Evolutionary conservation across 2,113 vertebrate genomes (phyloP).

Genomic region (Sander vitreus): DNA sequence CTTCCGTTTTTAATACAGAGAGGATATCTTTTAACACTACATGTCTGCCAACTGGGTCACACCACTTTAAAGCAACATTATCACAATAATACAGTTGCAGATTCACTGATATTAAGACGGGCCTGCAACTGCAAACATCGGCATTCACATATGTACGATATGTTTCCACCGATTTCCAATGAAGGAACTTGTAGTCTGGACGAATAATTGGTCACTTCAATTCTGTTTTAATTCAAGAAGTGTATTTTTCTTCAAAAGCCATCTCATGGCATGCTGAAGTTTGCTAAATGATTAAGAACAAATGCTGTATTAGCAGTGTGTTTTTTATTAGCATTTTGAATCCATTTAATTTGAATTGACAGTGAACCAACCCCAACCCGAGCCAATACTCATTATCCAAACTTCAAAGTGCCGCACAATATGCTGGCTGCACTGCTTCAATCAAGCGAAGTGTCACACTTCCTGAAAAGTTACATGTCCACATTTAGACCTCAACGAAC

Average conservation of each 20-base stretch:
- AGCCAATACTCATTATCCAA: slow-evolving; percentile 18
- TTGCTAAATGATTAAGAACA: slow-evolving; percentile 33
- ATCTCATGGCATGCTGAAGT: not conserved
- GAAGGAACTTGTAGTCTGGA: slow-evolving; percentile 1
- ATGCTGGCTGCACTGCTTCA: not conserved
- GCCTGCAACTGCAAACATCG: slow-evolving; percentile 40
- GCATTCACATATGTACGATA: slow-evolving; percentile 37
- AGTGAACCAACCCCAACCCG: slow-evolving; percentile 9
- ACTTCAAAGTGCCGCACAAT: slow-evolving; percentile 21
- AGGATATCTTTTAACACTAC: slow-evolving; percentile 19
- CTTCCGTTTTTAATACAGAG: slow-evolving; percentile 18
- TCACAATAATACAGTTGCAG: slow-evolving; percentile 33
- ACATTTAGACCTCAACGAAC: not conserved
- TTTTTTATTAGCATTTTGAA: slow-evolving; percentile 41
- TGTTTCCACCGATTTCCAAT: slow-evolving; percentile 4
- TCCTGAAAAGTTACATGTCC: not conserved
- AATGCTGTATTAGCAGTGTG: slow-evolving; percentile 35
- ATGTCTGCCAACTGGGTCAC: slow-evolving; percentile 30
- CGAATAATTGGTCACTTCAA: slow-evolving; percentile 23
- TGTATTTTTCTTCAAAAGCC: slow-evolving; percentile 22
- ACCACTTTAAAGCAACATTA: slow-evolving; percentile 11
- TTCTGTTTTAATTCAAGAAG: slow-evolving; percentile 38
- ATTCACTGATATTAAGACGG: not conserved
- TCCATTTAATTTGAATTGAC: slow-evolving; percentile 19
- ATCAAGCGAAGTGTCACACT: slow-evolving; percentile 33